Conservation (phyloP, 2,888 invertebrate genomes). For the Dolichopus griseipennis region DNA sequence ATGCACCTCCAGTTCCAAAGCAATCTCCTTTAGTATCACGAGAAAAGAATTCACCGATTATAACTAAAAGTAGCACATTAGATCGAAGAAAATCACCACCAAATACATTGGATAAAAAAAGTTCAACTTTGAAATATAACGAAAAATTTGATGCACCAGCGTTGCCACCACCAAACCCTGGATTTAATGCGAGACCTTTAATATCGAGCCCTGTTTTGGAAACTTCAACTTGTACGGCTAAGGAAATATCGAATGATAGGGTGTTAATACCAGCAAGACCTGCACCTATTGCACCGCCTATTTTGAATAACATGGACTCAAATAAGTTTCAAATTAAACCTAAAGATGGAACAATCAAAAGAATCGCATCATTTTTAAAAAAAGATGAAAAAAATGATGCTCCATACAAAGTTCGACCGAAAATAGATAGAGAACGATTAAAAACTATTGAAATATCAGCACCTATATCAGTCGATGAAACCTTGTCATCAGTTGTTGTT, state of each 20-base stretch:
- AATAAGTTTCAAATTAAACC: conserved; percentile 40
- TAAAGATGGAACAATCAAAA: conserved; percentile 56
- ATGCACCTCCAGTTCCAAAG: conserved; percentile 58
- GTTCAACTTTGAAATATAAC: conserved; percentile 15
- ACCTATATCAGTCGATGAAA: conserved; percentile 64
- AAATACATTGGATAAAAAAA: conserved; percentile 14
- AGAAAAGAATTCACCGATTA: conserved; percentile 18
- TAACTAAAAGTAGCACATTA: conserved; percentile 27
- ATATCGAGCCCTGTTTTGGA: conserved; percentile 76
- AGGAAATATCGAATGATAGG: conserved; percentile 53
- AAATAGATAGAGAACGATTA: conserved; percentile 60
- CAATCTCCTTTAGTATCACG: conserved; percentile 41
- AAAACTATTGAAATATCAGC: conserved; percentile 72
- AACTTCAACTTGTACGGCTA: conserved; percentile 70
- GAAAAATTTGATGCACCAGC: conserved; percentile 41
- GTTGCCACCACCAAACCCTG: conserved; percentile 56
- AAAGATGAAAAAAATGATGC: conserved; percentile 52
- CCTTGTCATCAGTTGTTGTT: conserved; percentile 50
- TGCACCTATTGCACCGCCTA: conserved; percentile 50
- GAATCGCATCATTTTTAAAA: conserved; percentile 66
- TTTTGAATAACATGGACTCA: conserved; percentile 40
- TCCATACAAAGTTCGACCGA: conserved; percentile 55
- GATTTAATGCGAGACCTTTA: conserved; percentile 57
- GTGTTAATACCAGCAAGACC: conserved; percentile 53
- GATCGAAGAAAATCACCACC: conserved; percentile 26